Evolutionary conservation across 2,113 vertebrate genomes (phyloP).

Genomic region (Cyphomyrus discorhynchus): DNA sequence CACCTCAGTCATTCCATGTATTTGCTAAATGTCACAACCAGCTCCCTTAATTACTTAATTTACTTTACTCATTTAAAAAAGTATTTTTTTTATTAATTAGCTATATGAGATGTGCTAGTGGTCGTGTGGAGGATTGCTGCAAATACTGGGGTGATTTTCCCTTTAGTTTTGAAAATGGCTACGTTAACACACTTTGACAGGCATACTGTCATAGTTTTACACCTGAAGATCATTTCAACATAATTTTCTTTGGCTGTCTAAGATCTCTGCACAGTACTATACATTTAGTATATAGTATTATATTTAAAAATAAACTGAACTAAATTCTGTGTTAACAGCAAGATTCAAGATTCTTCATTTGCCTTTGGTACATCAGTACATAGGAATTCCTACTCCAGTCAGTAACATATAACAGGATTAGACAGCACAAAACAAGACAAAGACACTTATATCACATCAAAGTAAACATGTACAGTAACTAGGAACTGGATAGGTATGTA

Average conservation of each 20-base stretch:
- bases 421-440: not conserved
- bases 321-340: not conserved
- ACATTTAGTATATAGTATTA: not conserved
- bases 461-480: not conserved
- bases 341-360: not conserved
- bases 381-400: not conserved
- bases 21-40: not conserved
- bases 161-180: not conserved
- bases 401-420: not conserved
- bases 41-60: not conserved
- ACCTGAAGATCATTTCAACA: not conserved
- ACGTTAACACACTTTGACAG: not conserved
- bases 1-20: not conserved
- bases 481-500: not conserved
- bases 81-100: not conserved
- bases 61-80: not conserved
- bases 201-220: no score
- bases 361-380: not conserved
- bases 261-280: not conserved
- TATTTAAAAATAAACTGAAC: not conserved
- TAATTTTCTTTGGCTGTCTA: not conserved
- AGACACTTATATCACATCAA: not conserved
- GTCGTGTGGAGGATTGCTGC: not conserved
- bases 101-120: not conserved
- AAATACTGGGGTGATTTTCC: not conserved